phyloP scores from a whole-genome alignment of 2,113 vertebrate genomes.

The human region GRCh38 chr1:147337001-147337500 shows the following conservation, averaged over 20 bases:
- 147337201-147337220: slow-evolving; percentile 53
- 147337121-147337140: slow-evolving; percentile 49
- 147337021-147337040: background rate
- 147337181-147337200: slow-evolving; percentile 57
- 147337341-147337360: background rate
- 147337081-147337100: slow-evolving; percentile 15
- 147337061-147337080: background rate
- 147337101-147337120: slow-evolving; percentile 39
- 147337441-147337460: background rate
- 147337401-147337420: background rate
- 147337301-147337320: background rate
- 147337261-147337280: slow-evolving; percentile 22
- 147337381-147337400: background rate
- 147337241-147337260: slow-evolving; percentile 22
- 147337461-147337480: background rate
- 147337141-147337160: slow-evolving; percentile 65
- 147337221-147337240: slow-evolving; percentile 50
- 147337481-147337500: background rate
- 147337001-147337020: background rate
- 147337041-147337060: slow-evolving; percentile 29
- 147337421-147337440: background rate
- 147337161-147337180: slow-evolving; percentile 63
- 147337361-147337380: background rate
- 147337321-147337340: background rate
- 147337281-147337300: background rate